Conservation (phyloP, 2,113 vertebrate genomes). For the Vidua macroura region DNA sequence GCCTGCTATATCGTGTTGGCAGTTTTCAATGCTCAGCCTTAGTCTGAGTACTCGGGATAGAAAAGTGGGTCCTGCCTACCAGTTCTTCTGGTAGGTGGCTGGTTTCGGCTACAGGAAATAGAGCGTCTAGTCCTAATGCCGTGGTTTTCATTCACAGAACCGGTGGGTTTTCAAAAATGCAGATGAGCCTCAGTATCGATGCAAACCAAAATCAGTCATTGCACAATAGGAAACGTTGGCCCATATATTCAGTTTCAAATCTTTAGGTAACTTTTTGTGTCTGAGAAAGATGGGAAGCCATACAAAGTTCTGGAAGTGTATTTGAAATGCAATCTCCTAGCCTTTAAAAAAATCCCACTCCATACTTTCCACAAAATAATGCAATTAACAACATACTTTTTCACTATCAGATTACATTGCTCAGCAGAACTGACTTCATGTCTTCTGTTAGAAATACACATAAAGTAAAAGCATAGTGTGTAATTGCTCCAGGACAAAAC, state of each 20-base stretch:
- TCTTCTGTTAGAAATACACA: not conserved
- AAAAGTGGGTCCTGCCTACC: fast-evolving
- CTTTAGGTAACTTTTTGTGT: not conserved
- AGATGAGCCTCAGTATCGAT: not conserved
- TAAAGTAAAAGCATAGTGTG: not conserved
- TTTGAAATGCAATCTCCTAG: not conserved
- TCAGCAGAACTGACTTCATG: not conserved
- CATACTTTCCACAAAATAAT: not conserved
- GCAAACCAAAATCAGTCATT: not conserved
- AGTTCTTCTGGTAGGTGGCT: not conserved
- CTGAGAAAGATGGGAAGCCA: not conserved
- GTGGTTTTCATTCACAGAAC: not conserved
- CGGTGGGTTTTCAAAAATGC: not conserved
- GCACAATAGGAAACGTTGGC: not conserved
- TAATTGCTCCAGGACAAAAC: not conserved
- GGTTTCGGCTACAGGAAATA: not conserved
- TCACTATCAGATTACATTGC: not conserved
- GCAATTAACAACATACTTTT: not conserved
- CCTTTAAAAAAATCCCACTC: fast-evolving
- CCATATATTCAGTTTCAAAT: not conserved
- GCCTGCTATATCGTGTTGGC: fast-evolving
- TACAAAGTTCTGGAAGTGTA: not conserved
- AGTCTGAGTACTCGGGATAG: not conserved
- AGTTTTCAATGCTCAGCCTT: not conserved
- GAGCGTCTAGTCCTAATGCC: fast-evolving